Percentiles rank a stretch among this genome's conserved stretches.
phyloP scores from a whole-genome alignment of 2,888 invertebrate genomes.

The Apamea crenata region DNA sequence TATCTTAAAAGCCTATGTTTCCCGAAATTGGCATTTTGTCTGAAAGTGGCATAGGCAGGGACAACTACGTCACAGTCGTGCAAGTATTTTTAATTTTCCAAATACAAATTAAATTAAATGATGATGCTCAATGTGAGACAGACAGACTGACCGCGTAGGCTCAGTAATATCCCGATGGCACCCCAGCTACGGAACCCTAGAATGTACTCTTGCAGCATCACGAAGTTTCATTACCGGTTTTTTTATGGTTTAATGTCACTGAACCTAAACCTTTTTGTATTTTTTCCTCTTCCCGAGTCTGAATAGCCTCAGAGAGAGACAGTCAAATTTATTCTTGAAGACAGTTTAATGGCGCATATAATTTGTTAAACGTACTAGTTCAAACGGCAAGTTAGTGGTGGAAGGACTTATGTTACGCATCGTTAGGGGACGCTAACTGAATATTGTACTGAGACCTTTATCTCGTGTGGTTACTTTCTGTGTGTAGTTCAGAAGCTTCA shows the following conservation, averaged over 20 bases:
- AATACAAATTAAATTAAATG: background rate
- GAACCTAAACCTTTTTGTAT: constrained; percentile 63
- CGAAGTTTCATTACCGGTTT: constrained; percentile 69
- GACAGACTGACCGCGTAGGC: background rate
- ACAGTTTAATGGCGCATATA: constrained; percentile 69
- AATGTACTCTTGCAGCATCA: constrained; percentile 66
- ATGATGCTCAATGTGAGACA: background rate
- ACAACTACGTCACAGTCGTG: background rate
- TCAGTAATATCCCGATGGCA: background rate
- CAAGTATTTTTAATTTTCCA: background rate
- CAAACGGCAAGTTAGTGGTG: constrained; percentile 20
- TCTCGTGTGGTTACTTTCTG: background rate
- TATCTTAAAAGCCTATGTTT: no score
- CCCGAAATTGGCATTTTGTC: no score
- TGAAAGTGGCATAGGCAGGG: background rate
- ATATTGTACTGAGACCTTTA: background rate
- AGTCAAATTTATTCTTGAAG: constrained; percentile 70
- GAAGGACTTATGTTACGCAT: background rate
- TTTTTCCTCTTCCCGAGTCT: constrained; percentile 59
- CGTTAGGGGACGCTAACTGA: constrained; percentile 8
- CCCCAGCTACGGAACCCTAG: constrained; percentile 1
- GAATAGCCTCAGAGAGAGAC: constrained; percentile 65
- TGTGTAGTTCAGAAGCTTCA: background rate
- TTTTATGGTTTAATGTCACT: constrained; percentile 66
- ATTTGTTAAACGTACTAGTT: constrained; percentile 53